These are phyloP conservation scores for Sebastiscus albofasciatus DNA, from an alignment of 2,797 vertebrate genomes.

Conservation along the genomic window DNA sequence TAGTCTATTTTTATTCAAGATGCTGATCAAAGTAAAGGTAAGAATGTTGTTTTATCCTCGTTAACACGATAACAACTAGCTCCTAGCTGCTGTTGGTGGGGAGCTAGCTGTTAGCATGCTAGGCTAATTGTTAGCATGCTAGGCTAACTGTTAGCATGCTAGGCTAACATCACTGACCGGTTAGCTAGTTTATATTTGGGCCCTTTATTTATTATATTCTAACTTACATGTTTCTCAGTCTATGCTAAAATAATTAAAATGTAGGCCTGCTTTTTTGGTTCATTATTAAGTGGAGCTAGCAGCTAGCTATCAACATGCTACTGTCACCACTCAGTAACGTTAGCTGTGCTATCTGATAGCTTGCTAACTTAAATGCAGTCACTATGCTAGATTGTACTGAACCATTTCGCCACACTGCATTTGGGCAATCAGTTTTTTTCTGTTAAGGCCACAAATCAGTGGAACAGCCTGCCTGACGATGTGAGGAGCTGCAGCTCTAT, in stretches of 20 bases:
- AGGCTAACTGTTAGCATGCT: too few relatives aligned
- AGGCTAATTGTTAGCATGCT: background rate
- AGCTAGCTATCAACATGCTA: background rate
- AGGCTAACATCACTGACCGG: background rate
- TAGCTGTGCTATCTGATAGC: background rate
- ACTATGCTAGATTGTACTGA: too few relatives aligned
- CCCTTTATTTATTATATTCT: background rate
- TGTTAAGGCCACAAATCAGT: too few relatives aligned
- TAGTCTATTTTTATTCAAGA: conserved; percentile 53
- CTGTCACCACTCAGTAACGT: background rate
- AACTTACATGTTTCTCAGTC: too few relatives aligned
- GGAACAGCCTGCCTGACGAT: too few relatives aligned
- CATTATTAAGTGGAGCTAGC: fast-evolving
- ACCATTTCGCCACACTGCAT: too few relatives aligned
- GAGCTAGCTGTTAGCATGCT: conserved; percentile 8
- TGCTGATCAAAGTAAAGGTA: conserved; percentile 88
- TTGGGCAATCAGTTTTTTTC: too few relatives aligned
- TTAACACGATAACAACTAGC: background rate
- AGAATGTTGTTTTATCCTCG: background rate
- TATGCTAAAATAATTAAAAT: fast-evolving
- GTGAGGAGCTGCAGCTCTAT: too few relatives aligned
- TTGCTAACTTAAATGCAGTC: background rate
- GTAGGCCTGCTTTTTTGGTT: fast-evolving
- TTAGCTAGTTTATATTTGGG: background rate
- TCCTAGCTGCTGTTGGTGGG: background rate